These are phyloP conservation scores for Drosophila koepferae DNA, from an alignment of 2,888 invertebrate species.

Conservation along the genomic window DNA sequence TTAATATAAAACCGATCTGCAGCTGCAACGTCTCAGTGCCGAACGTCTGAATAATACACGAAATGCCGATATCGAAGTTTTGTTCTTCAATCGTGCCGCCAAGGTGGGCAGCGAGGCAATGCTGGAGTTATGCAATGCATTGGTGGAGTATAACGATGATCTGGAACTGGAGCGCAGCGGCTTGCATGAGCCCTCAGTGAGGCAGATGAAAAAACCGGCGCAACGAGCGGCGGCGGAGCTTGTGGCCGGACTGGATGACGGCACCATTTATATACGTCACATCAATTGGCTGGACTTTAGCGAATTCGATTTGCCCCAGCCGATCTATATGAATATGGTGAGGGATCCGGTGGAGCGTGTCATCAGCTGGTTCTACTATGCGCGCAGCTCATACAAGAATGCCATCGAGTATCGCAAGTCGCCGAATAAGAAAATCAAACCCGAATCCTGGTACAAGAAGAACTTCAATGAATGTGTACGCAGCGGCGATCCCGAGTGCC, in stretches of 20 bases:
- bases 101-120: constrained; percentile 96
- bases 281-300: constrained; percentile 93
- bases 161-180: constrained; percentile 60
- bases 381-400: constrained; percentile 85
- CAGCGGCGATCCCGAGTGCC: constrained; percentile 92
- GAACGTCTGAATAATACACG: constrained; percentile 90
- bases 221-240: constrained; percentile 52
- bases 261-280: constrained; percentile 93
- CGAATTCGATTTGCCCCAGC: constrained; percentile 91
- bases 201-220: constrained; percentile 38
- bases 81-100: constrained; percentile 96
- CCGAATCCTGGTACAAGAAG: constrained; percentile 84
- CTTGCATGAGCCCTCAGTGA: constrained; percentile 4
- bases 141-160: constrained; percentile 57
- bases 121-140: constrained; percentile 87
- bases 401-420: constrained; percentile 91
- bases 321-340: constrained; percentile 92
- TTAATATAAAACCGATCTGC: constrained; percentile 9
- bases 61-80: constrained; percentile 89
- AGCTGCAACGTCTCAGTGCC: constrained; percentile 66
- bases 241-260: constrained; percentile 90
- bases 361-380: constrained; percentile 96
- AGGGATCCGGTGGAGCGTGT: constrained; percentile 95
- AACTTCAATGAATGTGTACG: constrained; percentile 95
- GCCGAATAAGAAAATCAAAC: constrained; percentile 87